Base-by-base conservation (phyloP, 2,113 vertebrate genomes). In the Carassius gibelio region DNA sequence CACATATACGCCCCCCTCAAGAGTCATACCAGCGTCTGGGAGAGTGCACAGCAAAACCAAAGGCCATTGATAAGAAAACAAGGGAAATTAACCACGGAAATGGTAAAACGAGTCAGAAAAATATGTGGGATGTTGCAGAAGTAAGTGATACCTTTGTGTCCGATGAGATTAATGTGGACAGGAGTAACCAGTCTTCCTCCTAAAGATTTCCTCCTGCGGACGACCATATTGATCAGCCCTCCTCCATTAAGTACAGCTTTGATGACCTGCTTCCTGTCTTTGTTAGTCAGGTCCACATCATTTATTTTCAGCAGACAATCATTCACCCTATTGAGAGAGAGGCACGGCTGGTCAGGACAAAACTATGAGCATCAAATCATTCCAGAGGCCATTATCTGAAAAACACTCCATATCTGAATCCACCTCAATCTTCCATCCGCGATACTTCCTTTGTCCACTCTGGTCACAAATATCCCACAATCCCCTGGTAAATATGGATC, bases 231-330 rank as follows among this genome's bases (percentile, higher is more conserved):
- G 92, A 99, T 98, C 90, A 97, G 92, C 9, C 97, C 97, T 59
- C 96, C 97, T 38, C 97, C 97, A 0, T 95, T 95, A 7, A 99
- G 92, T 57, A 99, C 96, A 0, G 96, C 97, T 92, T 97, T 97
- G 89, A 99, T 94, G 82, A 97, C 97, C 94, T 99, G 97, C 87
- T 97, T 98, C 92, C 96, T 96, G 94, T 99, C 97, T 93, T 99
- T 99, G 93, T 97, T 98, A 87, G 95, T 96, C 88, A 99, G 96
- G 92, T 99, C 97, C 14, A 99, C 94, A 30, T 99, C 97, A 19
- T 99, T 99, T 90, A 99, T 97, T 91, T 98, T 98, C 92, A 99
- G 90, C 81, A 99, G 91, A 96, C 98, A 99, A 91, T 99, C 98
- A 38, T 99, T 99, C 86, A 99, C 98, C 92, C 97, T 99, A 84